Percentiles rank a stretch among this genome's conserved stretches.
phyloP scores from a whole-genome alignment of 1,140 invertebrate species.

The Lepidurus packardi region DNA sequence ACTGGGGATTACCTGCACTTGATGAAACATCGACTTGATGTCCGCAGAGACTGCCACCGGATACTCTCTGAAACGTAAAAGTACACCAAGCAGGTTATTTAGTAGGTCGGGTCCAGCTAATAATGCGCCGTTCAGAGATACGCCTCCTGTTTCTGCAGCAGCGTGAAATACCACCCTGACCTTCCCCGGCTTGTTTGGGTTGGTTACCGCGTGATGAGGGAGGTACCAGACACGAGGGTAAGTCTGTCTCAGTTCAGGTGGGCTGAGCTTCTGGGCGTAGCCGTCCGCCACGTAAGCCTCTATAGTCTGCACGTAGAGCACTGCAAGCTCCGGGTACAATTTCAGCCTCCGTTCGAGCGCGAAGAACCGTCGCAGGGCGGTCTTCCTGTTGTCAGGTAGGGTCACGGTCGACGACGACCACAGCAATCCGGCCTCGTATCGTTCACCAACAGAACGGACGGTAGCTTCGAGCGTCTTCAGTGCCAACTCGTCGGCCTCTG shows the following conservation, averaged over 20 bases:
- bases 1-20: constrained; percentile 24
- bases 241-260: constrained; percentile 7
- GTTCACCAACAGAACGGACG: background rate
- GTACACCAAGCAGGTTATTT: constrained; percentile 26
- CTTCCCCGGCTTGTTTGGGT: too few relatives aligned
- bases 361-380: constrained; percentile 26
- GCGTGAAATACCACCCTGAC: too few relatives aligned
- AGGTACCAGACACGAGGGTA: constrained; percentile 42
- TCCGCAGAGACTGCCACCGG: constrained; percentile 26
- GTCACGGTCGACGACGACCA: background rate
- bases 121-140: constrained; percentile 29
- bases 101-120: constrained; percentile 32
- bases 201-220: constrained; percentile 45
- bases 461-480: background rate
- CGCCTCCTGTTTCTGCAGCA: constrained; percentile 38
- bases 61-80: constrained; percentile 29
- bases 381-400: constrained; percentile 25
- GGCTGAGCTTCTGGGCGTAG: constrained; percentile 13
- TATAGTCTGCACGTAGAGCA: constrained; percentile 25
- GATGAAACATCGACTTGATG: constrained; percentile 36
- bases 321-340: constrained; percentile 23
- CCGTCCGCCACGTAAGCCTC: constrained; percentile 24
- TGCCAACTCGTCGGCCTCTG: constrained; percentile 22
- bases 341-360: constrained; percentile 32
- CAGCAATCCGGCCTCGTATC: constrained; percentile 27